Evolutionary conservation across 2,113 vertebrate species (phyloP), one percentile per base, ranked within the genome.

Genomic region (Megalops atlanticus): DNA sequence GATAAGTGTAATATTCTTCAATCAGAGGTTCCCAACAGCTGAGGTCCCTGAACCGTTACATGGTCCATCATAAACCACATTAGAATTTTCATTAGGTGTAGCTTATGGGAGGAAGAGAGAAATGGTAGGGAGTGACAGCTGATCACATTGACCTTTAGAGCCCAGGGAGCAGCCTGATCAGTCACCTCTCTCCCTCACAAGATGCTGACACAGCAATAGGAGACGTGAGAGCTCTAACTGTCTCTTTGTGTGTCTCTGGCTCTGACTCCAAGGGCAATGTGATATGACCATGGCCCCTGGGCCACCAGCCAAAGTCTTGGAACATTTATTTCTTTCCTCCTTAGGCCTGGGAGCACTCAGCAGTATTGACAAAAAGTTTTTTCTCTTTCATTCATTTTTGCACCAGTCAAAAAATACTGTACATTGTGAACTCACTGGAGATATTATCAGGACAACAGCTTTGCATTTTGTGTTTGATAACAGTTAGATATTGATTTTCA

Each of bases 121-220:
- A 27, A 27, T n/a, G 24, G 24, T n/a, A 31, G n/a, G 5, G 58
- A 31, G 79, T 78, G 83, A 76, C 83, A 81, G 79, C 27, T 16
- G 68, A 84, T 84, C 78, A 80, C 68, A 78, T 68, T 78, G 79
- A 84, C 79, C 83, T 84, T 81, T 84, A 75, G 49, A 70, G 49
- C 73, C 16, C 47, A 40, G 71, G 73, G 79, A 81, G 45, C 38
- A 38, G 39, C 76, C 82, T 80, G 78, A 83, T 83, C 74, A 40
- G 79, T 78, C 68, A 77, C 43, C 36, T 8, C 11, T 47, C 79
- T 74, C 41, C 72, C 15, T 70, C 70, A n/a, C 12, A 21, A 72
- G 49, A 39, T 80, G 79, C 83, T 80, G 79, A 81, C 68, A 72
- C 83, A 84, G 83, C 73, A 47, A 47, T 75, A 52, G n/a, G 58